Conservation (phyloP, 2,888 invertebrate species). For the Euspilapteryx auroguttella region DNA sequence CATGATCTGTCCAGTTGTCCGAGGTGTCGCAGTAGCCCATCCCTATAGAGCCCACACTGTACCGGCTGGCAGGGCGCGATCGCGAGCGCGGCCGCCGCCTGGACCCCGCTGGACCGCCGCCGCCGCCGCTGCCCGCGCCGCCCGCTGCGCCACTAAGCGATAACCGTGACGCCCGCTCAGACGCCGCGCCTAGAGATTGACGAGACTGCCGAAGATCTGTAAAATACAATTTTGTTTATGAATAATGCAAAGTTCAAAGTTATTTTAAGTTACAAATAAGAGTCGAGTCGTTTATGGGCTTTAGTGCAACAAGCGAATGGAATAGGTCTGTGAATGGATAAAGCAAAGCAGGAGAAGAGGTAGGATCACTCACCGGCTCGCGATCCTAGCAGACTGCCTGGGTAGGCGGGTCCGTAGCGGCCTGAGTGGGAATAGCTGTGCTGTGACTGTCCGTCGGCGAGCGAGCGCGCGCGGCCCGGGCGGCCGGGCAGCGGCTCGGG, state of each 20-base stretch:
- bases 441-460: constrained; percentile 88
- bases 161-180: constrained; percentile 78
- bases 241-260: no score
- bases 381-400: constrained; percentile 65
- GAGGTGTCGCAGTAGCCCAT: constrained; percentile 88
- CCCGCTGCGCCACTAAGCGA: constrained; percentile 69
- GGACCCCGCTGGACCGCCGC: constrained; percentile 60
- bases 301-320: no score
- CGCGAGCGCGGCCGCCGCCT: constrained; percentile 77
- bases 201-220: constrained; percentile 83
- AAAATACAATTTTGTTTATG: constrained; percentile 14
- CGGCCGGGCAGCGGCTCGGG: constrained; percentile 79
- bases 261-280: no score
- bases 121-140: constrained; percentile 58
- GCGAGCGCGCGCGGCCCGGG: constrained; percentile 75
- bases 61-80: constrained; percentile 79
- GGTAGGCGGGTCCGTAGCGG: constrained; percentile 75
- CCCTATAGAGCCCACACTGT: constrained; percentile 79
- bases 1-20: constrained; percentile 93
- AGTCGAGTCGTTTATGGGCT: no score
- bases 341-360: constrained; percentile 8
- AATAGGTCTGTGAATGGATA: no score
- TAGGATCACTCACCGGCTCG: constrained; percentile 37
- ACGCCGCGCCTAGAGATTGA: constrained; percentile 80
- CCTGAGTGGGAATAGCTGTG: constrained; percentile 86